Evolutionary conservation across 2,888 invertebrate species (phyloP).

Genomic region (Kryphioiulus occultus): DNA sequence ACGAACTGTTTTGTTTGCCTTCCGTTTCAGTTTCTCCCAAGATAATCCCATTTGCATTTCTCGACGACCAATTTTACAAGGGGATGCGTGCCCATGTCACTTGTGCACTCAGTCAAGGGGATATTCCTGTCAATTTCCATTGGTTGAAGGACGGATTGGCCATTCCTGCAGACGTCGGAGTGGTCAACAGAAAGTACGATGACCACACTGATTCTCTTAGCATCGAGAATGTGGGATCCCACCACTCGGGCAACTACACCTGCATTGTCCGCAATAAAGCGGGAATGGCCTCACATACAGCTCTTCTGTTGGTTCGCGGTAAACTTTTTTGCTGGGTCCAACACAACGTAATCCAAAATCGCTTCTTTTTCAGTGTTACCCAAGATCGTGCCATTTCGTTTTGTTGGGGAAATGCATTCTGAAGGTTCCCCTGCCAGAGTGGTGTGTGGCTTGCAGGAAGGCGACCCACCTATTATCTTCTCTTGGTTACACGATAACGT

Average conservation of each 20-base stretch:
- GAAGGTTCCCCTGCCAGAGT: constrained; percentile 48
- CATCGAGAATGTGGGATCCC: constrained; percentile 59
- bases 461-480: constrained; percentile 34
- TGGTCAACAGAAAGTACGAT: constrained; percentile 58
- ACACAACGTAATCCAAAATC: neutral
- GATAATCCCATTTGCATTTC: constrained; percentile 50
- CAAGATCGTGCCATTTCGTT: constrained; percentile 44
- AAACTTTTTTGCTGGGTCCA: constrained; percentile 37
- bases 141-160: constrained; percentile 61
- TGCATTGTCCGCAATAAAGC: constrained; percentile 55
- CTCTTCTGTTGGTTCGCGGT: constrained; percentile 51
- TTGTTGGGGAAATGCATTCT: constrained; percentile 21
- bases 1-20: constrained; percentile 42
- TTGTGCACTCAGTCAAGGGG: constrained; percentile 56
- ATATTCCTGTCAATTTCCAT: constrained; percentile 60
- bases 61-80: constrained; percentile 52
- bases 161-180: constrained; percentile 56
- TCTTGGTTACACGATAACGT: constrained; percentile 29
- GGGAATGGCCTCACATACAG: constrained; percentile 46
- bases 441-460: constrained; percentile 49
- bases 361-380: constrained; percentile 37
- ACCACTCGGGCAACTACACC: constrained; percentile 62
- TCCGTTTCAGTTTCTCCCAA: constrained; percentile 47
- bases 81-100: constrained; percentile 52
- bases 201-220: constrained; percentile 60